Percentiles rank a stretch among this genome's conserved stretches.
These are phyloP conservation scores for Anolis carolinensis DNA, from an alignment of 2,113 vertebrate species.

Conservation along the genomic window DNA sequence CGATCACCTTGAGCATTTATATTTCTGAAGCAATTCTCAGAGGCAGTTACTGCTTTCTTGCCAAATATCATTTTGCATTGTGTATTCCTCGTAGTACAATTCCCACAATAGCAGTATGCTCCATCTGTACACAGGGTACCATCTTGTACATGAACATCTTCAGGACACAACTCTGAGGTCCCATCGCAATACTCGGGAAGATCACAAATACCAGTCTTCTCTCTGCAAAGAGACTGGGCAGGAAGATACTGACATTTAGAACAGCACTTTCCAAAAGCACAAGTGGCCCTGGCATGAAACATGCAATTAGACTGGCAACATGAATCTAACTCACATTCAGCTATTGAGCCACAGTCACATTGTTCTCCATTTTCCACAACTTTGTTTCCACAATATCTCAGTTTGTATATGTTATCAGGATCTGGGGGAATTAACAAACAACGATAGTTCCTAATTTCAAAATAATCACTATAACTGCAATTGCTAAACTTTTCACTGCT, in stretches of 20 bases:
- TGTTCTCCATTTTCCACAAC: constrained; percentile 34
- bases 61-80: constrained; percentile 77
- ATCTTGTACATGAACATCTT: constrained; percentile 75
- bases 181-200: constrained; percentile 75
- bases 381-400: constrained; percentile 32
- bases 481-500: constrained; percentile 8
- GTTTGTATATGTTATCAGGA: not conserved
- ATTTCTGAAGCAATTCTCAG: constrained; percentile 20
- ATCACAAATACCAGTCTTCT: constrained; percentile 67
- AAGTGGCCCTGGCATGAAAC: constrained; percentile 20
- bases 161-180: constrained; percentile 69
- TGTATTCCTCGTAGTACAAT: constrained; percentile 71
- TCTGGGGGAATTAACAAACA: constrained; percentile 10
- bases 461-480: constrained; percentile 45
- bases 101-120: constrained; percentile 74
- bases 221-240: constrained; percentile 68
- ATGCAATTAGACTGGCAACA: constrained; percentile 37
- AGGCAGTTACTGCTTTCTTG: not conserved
- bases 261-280: constrained; percentile 39
- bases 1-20: constrained; percentile 39
- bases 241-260: constrained; percentile 61
- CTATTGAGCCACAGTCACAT: constrained; percentile 38
- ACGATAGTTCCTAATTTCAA: constrained; percentile 59
- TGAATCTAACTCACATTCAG: not conserved
- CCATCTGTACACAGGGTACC: constrained; percentile 64